Evolutionary conservation across 1,140 invertebrate genomes (phyloP).

Genomic region (Drosophila arizonae): DNA sequence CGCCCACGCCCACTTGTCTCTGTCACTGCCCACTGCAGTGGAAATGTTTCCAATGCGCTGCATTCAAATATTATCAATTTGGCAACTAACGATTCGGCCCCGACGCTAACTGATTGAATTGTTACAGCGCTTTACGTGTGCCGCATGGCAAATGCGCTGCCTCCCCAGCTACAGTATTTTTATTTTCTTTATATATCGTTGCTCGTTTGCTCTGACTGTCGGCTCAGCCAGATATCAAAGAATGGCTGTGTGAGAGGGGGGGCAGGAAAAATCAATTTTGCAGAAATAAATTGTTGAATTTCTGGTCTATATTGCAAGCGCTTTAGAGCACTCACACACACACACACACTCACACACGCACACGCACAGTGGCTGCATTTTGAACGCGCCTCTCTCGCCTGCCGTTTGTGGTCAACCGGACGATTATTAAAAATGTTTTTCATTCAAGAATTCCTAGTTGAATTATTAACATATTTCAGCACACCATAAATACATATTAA

Average conservation of each 20-base stretch:
- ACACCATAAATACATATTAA: slow-evolving; percentile 43
- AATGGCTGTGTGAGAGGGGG: slow-evolving; percentile 2
- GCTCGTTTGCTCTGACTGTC: slow-evolving; percentile 32
- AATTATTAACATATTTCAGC: slow-evolving; percentile 29
- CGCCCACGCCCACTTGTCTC: neutral
- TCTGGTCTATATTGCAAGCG: slow-evolving; percentile 71
- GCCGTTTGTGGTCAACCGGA: slow-evolving; percentile 18
- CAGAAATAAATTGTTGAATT: slow-evolving; percentile 77
- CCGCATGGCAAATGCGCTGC: slow-evolving; percentile 60
- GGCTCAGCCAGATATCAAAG: slow-evolving; percentile 20
- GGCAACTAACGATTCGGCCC: slow-evolving; percentile 45
- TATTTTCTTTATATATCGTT: slow-evolving; percentile 4
- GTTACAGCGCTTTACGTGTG: slow-evolving; percentile 77
- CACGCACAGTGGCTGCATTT: slow-evolving; percentile 16
- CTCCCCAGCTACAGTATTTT: neutral
- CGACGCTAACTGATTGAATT: slow-evolving; percentile 77
- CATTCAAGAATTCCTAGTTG: slow-evolving; percentile 10
- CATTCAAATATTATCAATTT: slow-evolving; percentile 80
- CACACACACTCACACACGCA: slow-evolving; percentile 3
- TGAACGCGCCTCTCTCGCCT: neutral
- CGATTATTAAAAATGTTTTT: slow-evolving; percentile 17
- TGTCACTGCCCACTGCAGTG: slow-evolving; percentile 53
- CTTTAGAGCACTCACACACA: slow-evolving; percentile 32
- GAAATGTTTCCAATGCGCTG: slow-evolving; percentile 65
- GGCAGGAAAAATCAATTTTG: slow-evolving; percentile 66